Evolutionary conservation across 2,797 vertebrate genomes (phyloP).

Genomic region (Crenichthys baileyi): DNA sequence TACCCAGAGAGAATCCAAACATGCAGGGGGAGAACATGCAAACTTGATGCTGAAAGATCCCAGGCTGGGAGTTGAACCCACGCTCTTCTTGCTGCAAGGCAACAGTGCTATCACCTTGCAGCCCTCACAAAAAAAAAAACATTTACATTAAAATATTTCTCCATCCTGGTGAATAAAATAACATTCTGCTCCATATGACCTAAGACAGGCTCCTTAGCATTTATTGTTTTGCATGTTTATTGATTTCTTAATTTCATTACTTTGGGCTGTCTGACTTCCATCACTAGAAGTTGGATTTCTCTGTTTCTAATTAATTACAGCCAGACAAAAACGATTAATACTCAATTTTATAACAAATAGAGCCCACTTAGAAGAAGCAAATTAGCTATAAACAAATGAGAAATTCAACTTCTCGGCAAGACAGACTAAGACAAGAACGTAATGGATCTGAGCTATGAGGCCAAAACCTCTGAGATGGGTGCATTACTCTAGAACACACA

Average conservation of each 20-base stretch:
- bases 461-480: slow-evolving; percentile 1
- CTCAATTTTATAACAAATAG: slow-evolving; percentile 38
- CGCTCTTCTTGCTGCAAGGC: no score
- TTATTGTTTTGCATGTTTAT: slow-evolving; percentile 28
- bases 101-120: no score
- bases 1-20: no score
- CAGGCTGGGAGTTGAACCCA: no score
- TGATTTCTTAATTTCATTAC: slow-evolving; percentile 40
- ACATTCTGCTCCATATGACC: slow-evolving; percentile 20
- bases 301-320: slow-evolving; percentile 48
- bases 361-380: slow-evolving; percentile 40
- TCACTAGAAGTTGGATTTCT: slow-evolving; percentile 57
- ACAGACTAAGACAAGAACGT: slow-evolving; percentile 9
- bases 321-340: slow-evolving; percentile 53
- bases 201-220: slow-evolving; percentile 35
- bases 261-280: slow-evolving; percentile 41
- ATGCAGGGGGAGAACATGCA: no score
- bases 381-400: slow-evolving; percentile 36
- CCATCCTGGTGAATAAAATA: slow-evolving; percentile 13
- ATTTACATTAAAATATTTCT: slow-evolving; percentile 6
- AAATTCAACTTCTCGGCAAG: not conserved
- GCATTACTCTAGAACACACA: slow-evolving; percentile 9
- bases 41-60: no score
- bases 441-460: not conserved
- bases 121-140: slow-evolving; percentile 22